These are phyloP conservation scores for Dioctria rufipes DNA, from an alignment of 2,888 invertebrate genomes.

Conservation along the genomic window DNA sequence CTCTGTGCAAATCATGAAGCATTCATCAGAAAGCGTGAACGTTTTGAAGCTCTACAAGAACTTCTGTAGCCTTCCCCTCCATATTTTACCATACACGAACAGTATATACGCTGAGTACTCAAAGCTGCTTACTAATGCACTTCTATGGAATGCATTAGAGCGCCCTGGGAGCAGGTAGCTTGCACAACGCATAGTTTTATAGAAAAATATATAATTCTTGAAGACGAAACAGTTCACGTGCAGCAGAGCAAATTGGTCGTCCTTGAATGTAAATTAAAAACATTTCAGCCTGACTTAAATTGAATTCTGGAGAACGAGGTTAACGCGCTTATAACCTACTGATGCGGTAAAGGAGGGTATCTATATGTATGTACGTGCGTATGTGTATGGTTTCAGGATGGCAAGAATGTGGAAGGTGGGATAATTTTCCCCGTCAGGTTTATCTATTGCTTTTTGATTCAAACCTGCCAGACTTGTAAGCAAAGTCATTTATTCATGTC, in stretches of 20 bases:
- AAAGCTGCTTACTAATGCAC: neutral
- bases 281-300: constrained; percentile 43
- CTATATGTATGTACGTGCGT: neutral
- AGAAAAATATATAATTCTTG: constrained; percentile 13
- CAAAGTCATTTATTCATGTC: constrained; percentile 18
- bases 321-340: neutral
- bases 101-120: neutral
- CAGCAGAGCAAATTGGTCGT: constrained; percentile 38
- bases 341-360: neutral
- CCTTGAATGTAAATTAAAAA: constrained; percentile 52
- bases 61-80: neutral
- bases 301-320: constrained; percentile 28
- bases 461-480: neutral
- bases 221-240: constrained; percentile 19
- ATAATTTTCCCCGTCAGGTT: neutral
- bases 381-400: neutral
- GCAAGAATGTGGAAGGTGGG: neutral
- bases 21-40: neutral
- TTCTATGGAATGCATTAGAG: neutral
- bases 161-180: too few species aligned
- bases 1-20: constrained; percentile 10
- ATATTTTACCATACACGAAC: too few species aligned
- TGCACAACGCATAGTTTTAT: neutral
- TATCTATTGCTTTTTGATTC: neutral
- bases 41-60: neutral